Base-by-base conservation (phyloP, 2,888 invertebrate genomes). In the Acanthacorydalis orientalis region DNA sequence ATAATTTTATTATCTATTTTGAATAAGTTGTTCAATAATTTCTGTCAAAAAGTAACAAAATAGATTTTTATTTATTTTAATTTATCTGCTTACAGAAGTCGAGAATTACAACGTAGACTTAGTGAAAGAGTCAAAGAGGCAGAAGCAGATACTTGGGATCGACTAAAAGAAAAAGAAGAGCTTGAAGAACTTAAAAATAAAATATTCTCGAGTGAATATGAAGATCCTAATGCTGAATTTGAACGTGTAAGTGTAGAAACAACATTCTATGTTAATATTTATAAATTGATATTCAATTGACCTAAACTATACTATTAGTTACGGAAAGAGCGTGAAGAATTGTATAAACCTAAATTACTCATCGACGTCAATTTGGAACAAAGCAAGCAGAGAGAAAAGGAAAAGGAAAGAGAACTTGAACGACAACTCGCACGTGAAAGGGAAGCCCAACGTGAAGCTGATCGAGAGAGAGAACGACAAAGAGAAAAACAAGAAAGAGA, bases 101-200 rank as follows among this genome's bases (percentile, higher is more conserved):
- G 89, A 61, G 91, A 92, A 64, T 69, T 98, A 54, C 85, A 87
- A 63, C 78, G 89, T 51, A 77, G 96, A n/a, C 72, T 95, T 48
- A 84, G 86, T 34, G 92, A 92, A 61, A 75, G 96, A 53, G 90
- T 95, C 53, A 81, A 89, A 54, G 98, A 98, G 68, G 87, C 92
- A 6, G 92, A 93, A 64, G 73, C 77, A 7, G 98, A 98, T 67
- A 83, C 80, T 43, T 78, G 88, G 57, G 97, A 98, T 69, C 73
- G 95, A 12, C 80, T 81, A 58, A 83, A 81, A 57, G 97, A 98
- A 66, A 81, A 80, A 58, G 83, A 83, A 57, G 92, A 95, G 68
- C 73, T 95, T 52, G 85, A 83, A 54, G 86, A 89, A 62, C 73
- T 97, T 48, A 78, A 80, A 57, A 74, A 75, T 51, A 80, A 83